phyloP scores from a whole-genome alignment of 2,888 invertebrate genomes.

The Petrolisthes manimaculis region DNA sequence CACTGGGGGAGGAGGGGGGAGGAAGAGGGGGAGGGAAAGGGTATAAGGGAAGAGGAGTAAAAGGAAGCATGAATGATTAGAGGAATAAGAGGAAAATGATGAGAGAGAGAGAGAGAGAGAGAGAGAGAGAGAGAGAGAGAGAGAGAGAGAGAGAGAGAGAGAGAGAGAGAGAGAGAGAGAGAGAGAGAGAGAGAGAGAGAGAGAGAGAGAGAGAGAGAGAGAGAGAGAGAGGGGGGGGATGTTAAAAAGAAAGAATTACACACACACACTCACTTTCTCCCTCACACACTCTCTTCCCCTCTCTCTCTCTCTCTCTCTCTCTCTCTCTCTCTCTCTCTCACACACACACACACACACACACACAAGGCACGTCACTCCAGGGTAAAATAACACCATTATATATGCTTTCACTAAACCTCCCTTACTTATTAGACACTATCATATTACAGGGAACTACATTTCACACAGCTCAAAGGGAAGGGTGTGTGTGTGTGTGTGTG shows the following conservation, averaged over 20 bases:
- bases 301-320: too few relatives aligned
- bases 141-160: neutral
- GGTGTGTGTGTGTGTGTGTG: too few relatives aligned
- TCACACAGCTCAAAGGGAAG: too few relatives aligned
- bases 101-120: slow-evolving; percentile 5
- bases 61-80: neutral
- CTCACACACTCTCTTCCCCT: too few relatives aligned
- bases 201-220: neutral
- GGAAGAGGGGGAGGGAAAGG: neutral
- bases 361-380: too few relatives aligned
- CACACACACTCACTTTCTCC: too few relatives aligned
- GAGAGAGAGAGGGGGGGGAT: neutral
- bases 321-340: too few relatives aligned
- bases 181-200: neutral
- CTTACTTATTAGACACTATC: too few relatives aligned
- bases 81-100: neutral
- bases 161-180: neutral
- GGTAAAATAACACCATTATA: too few relatives aligned
- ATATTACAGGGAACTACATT: too few relatives aligned
- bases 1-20: neutral
- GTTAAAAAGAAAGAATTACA: neutral
- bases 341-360: too few relatives aligned
- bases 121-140: neutral
- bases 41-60: neutral
- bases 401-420: too few relatives aligned